Percentiles rank a stretch among this genome's conserved stretches.
phyloP scores from a whole-genome alignment of 2,113 vertebrate genomes.

The Psephotus haematonotus region DNA sequence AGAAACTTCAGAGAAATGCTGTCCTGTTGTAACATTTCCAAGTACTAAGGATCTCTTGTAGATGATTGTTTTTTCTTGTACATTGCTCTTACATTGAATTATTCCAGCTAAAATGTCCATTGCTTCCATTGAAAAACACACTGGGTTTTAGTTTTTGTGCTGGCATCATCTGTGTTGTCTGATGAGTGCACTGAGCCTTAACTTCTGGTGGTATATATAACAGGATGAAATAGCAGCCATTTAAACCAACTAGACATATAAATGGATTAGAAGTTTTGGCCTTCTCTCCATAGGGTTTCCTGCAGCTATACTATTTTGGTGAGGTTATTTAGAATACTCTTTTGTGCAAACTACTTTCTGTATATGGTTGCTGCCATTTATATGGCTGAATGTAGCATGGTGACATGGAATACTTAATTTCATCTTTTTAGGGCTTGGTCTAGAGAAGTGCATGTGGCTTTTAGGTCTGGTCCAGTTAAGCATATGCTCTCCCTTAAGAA shows the following conservation, averaged over 20 bases:
- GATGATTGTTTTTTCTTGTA: slow-evolving; percentile 26
- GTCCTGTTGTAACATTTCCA: slow-evolving; percentile 40
- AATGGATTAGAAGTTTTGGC: neutral
- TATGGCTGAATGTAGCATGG: neutral
- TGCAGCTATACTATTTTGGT: neutral
- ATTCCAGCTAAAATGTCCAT: neutral
- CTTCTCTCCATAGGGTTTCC: neutral
- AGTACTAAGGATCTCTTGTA: slow-evolving; percentile 8
- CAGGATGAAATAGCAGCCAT: neutral
- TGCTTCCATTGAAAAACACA: neutral
- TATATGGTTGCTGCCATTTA: neutral
- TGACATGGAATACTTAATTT: neutral
- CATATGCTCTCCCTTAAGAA: neutral
- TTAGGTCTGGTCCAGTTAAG: neutral
- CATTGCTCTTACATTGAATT: neutral
- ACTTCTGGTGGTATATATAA: neutral
- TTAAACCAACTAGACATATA: neutral
- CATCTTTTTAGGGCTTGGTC: neutral
- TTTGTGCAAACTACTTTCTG: neutral
- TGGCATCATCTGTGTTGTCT: neutral
- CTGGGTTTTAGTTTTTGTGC: neutral
- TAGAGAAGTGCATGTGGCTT: neutral
- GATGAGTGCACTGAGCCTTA: slow-evolving; percentile 28
- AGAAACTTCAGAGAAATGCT: slow-evolving; percentile 7
- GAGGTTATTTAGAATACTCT: neutral